Base-by-base conservation (phyloP, 2,797 vertebrate genomes). In the Enteromius anoplus region DNA sequence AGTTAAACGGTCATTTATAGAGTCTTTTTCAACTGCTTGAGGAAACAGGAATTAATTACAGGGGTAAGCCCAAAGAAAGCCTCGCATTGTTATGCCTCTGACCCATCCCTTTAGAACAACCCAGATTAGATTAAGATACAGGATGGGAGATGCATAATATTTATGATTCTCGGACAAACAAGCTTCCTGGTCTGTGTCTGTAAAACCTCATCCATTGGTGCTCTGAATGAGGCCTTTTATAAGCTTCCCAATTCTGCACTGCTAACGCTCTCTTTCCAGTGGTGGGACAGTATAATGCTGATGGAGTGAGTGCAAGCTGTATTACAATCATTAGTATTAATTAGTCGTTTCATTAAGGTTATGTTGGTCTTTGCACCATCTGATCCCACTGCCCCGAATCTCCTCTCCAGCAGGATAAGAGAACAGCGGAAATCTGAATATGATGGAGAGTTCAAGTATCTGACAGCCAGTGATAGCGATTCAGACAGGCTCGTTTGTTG, bases 1-100 rank as follows among this genome's bases (percentile, higher is more conserved):
- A 79, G 45, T 85, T 83, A 90, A 91, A 86, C 86, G 84, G 88
- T 84, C 87, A 87, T 91, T 92, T 89, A 81, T 86, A 84, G 85
- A 86, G 88, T 11, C 85, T 84, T 89, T 88, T 87, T 85, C 88
- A 87, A 85, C 86, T 78, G 66, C 23, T 75, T 60, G 19, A 65
- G 66, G 75, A 65, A 78, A 82, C 68, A n/a, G 68, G 72, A 85
- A 85, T 85, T 78, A 82, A 82, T 85, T 82, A 82, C 68, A 71
- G 34, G 51, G 80, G 71, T 58, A 60, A 72, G 75, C 34, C 66
- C 37, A 42, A 85, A 82, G 62, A 79, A 83, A 51, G 70, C 40
- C 17, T 40, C 68, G 29, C 40, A 73, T 85, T 85, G 84, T 82
- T 83, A 66, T 6, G 9, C 49, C 45, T 78, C 51, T 82, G 79